Evolutionary conservation across 2,113 vertebrate species (phyloP), one percentile per base, ranked within the genome.

Genomic region (Rhinoptilus africanus): DNA sequence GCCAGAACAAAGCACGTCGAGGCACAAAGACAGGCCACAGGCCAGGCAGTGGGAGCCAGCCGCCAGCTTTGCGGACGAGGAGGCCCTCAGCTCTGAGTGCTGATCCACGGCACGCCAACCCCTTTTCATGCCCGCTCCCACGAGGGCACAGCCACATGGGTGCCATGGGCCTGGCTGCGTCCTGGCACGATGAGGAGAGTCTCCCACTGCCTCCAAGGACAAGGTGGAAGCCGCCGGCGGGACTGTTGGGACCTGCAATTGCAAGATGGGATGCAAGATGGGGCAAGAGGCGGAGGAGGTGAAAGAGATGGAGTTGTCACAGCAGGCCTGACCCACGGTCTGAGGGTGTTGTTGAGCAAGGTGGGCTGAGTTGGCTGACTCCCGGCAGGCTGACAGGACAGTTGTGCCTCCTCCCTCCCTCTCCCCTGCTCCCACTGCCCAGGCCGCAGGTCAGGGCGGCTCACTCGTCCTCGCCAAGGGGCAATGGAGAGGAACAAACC

Each of bases 351-450:
- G 28, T 16, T 72, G 15, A 47, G 16, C 9, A 17, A 67, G 53
- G 18, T 12, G 45, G 43, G 37, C 32, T 71, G 37, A 85, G 50
- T 39, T 80, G 64, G 24, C 64, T 82, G 75, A 48, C 37, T 76
- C 24, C 47, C 1, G 2, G 45, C 30, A 35, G 75, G 16, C 34
- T 57, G 50, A n/a, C 10, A 35, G 0, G 0, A 12, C 6, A 41
- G 12, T 5, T 57, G 23, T 53, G 41, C 47, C 66, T 51, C 53
- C 60, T 32, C 28, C 27, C 34, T 63, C n/a, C 30, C 37, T 26
- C 18, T 73, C 5, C 11, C 13, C 5, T 68, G 22, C n/a, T 62
- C 32, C 66, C 35, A 39, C 21, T 4, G 1, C 41, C 26, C 26
- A 28, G 60, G 28, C 26, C 41, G 37, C 59, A 68, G 53, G 14